Base-by-base conservation (phyloP, 2,113 vertebrate species). In the Drymodes brunneopygia region DNA sequence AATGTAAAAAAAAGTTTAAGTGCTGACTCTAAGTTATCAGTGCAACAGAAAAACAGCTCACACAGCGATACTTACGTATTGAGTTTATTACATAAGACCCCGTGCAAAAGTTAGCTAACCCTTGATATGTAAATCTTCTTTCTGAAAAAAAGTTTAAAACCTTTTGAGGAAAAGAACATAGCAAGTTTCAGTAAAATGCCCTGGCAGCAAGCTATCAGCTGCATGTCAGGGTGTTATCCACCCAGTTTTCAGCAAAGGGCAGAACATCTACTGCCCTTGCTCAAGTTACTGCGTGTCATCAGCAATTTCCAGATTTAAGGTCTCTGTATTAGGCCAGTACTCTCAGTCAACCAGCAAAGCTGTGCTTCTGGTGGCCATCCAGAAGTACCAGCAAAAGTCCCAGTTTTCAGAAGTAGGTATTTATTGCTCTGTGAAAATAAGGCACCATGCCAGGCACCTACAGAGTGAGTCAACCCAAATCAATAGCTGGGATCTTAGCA, bases 401-500 rank as follows among this genome's bases (percentile, higher is more conserved):
- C 19, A 23, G 7, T 56, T 95, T 97, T 90, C 71, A 80, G 53
- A 69, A 91, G 27, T 17, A 75, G 38, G 38, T 82, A 85, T 87
- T 88, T 87, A 91, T 54, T 82, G 33, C 62, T 86, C 56, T 91
- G 74, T 73, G 64, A 95, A 71, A 92, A 82, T 58, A 73, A 92
- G 42, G 70, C 66, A 56, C 38, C 45, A 66, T 42, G 64, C 85
- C 88, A 73, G 85, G 38, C 87, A 83, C 81, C 93, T 77, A 90
- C 29, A 54, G 79, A 86, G 78, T 83, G 35, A 90, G 62, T 23
- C 78, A 90, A 62, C 71, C 74, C 85, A 92, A 96, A 95, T 96
- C 95, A 78, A 94, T 96, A 81, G 85, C 90, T 83, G 51, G 38
- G 35, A 95, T 90, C 94, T 82, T 95, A 95, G 92, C 95, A 82